Conservation (phyloP, 2,888 invertebrate genomes). For the Nineta flava region DNA sequence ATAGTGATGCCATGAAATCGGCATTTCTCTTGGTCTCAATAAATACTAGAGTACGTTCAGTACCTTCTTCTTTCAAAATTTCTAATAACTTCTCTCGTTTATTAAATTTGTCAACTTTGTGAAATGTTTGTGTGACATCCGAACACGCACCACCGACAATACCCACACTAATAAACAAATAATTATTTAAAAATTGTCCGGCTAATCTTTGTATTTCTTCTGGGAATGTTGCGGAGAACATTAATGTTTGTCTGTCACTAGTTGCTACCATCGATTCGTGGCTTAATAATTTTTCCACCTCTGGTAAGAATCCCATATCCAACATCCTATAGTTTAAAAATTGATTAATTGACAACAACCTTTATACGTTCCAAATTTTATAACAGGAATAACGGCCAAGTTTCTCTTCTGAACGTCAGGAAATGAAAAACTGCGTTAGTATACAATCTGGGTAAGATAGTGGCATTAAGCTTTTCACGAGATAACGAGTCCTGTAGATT, state of each 20-base stretch:
- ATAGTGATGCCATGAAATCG: constrained; percentile 71
- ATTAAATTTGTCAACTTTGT: constrained; percentile 49
- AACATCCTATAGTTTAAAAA: constrained; percentile 38
- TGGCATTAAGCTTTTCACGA: too few relatives aligned
- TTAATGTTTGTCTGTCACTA: constrained; percentile 43
- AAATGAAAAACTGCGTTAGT: too few relatives aligned
- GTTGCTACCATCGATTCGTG: constrained; percentile 41
- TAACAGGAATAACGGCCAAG: too few relatives aligned
- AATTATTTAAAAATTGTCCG: constrained; percentile 56
- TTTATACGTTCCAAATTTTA: too few relatives aligned
- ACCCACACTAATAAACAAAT: constrained; percentile 82
- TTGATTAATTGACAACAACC: not conserved
- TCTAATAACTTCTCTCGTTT: constrained; percentile 61
- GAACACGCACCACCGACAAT: constrained; percentile 84
- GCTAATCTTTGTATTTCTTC: constrained; percentile 62
- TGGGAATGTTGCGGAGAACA: constrained; percentile 69
- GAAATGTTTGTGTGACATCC: constrained; percentile 73
- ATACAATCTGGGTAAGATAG: too few relatives aligned
- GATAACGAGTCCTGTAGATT: too few relatives aligned
- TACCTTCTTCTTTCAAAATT: constrained; percentile 41
- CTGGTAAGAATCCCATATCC: constrained; percentile 51
- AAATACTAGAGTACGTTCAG: constrained; percentile 59
- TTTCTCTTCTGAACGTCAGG: too few relatives aligned
- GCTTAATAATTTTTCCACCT: constrained; percentile 40
- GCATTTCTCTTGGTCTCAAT: constrained; percentile 82